These are phyloP conservation scores for Gymnocypris eckloni DNA, from an alignment of 2,797 vertebrate genomes.

Conservation along the genomic window DNA sequence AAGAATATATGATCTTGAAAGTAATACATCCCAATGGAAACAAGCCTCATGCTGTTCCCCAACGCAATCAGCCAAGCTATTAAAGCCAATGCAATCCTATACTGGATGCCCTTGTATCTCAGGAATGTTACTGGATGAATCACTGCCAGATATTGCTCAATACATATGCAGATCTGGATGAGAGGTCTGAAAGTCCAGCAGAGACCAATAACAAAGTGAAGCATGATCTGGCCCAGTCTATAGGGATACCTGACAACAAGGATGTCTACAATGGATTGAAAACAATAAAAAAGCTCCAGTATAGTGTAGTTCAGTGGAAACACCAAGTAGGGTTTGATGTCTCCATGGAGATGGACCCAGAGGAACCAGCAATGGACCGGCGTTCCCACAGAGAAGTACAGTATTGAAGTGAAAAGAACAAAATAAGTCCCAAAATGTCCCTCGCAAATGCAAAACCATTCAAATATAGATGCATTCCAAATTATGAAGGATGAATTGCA, in stretches of 20 bases:
- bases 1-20: slow-evolving; percentile 2
- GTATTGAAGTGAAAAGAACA: not conserved
- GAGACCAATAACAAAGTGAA: slow-evolving; percentile 8
- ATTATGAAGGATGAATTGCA: not conserved
- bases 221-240: not conserved
- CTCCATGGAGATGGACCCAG: not conserved
- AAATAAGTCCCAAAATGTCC: not conserved
- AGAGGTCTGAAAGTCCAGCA: slow-evolving; percentile 25
- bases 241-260: not conserved
- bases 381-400: slow-evolving; percentile 21
- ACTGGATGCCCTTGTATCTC: slow-evolving; percentile 34
- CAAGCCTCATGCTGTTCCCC: not conserved
- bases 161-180: slow-evolving; percentile 32
- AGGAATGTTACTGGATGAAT: slow-evolving; percentile 40
- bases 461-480: not conserved
- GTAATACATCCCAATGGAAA: not conserved
- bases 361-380: slow-evolving; percentile 29
- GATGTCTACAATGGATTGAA: not conserved
- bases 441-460: slow-evolving; percentile 19
- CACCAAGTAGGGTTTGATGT: slow-evolving; percentile 35
- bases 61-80: not conserved
- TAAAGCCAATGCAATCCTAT: slow-evolving; percentile 1
- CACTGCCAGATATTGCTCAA: slow-evolving; percentile 41
- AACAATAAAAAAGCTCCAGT: slow-evolving; percentile 38
- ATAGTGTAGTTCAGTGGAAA: slow-evolving; percentile 35